These are phyloP conservation scores for Ormia ochracea DNA, from an alignment of 2,888 invertebrate species.

Conservation along the genomic window DNA sequence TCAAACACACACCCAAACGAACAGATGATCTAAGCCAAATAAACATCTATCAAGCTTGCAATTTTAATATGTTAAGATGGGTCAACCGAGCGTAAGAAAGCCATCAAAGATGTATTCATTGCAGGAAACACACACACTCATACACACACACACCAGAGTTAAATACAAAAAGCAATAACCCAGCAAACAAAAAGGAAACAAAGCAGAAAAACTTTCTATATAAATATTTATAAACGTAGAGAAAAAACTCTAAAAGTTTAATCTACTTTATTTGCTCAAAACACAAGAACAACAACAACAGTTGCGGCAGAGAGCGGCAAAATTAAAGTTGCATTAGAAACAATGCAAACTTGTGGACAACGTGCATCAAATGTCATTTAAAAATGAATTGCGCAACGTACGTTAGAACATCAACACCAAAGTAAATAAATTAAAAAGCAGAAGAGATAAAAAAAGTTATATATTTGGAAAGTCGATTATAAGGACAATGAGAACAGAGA, in stretches of 20 bases:
- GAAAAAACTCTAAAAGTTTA: constrained; percentile 28
- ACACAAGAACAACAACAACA: too few species aligned
- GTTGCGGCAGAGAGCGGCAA: neutral
- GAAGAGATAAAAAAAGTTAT: neutral
- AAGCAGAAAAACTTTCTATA: neutral
- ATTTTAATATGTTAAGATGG: constrained; percentile 48
- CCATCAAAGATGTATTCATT: constrained; percentile 48
- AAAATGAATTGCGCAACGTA: constrained; percentile 19
- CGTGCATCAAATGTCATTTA: constrained; percentile 35
- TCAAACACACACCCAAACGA: neutral
- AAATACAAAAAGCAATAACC: neutral
- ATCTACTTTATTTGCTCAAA: constrained; percentile 36
- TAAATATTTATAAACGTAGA: neutral
- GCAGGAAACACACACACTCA: neutral
- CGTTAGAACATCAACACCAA: constrained; percentile 14
- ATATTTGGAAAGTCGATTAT: neutral
- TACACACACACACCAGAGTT: neutral
- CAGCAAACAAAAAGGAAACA: neutral
- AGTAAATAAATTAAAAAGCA: constrained; percentile 16
- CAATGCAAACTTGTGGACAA: constrained; percentile 10
- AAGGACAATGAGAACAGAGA: too few species aligned
- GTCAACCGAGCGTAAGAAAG: constrained; percentile 61
- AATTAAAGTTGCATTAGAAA: neutral
- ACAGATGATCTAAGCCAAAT: neutral
- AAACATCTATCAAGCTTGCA: constrained; percentile 13